Percentiles rank a stretch among this genome's conserved stretches.
Conservation (phyloP, 2,888 invertebrate genomes). For the Neoitamus cyanurus region DNA sequence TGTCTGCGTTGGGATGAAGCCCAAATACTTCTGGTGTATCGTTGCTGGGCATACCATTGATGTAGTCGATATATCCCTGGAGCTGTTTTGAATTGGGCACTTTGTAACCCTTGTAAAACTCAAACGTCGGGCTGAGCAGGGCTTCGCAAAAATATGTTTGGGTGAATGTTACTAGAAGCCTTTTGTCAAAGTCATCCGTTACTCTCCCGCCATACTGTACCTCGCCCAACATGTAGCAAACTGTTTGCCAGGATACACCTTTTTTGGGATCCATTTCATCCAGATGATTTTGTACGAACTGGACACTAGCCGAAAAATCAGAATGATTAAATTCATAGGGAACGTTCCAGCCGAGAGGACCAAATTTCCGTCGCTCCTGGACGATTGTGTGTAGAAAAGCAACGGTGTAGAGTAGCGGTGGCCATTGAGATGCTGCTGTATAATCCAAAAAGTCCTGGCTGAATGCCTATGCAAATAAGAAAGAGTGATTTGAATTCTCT, state of each 20-base stretch:
- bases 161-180: conserved; percentile 91
- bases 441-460: conserved; percentile 91
- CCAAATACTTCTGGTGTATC: conserved; percentile 97
- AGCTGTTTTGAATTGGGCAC: conserved; percentile 87
- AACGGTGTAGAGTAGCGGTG: conserved; percentile 90
- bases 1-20: conserved; percentile 95
- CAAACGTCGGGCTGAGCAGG: conserved; percentile 86
- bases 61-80: conserved; percentile 85
- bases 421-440: conserved; percentile 92
- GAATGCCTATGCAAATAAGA: conserved; percentile 58
- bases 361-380: conserved; percentile 95
- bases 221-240: conserved; percentile 97
- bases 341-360: conserved; percentile 96
- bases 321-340: conserved; percentile 96
- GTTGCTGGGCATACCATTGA: conserved; percentile 82
- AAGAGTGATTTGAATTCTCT: background rate
- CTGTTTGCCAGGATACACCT: conserved; percentile 96
- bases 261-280: conserved; percentile 98
- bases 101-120: conserved; percentile 93
- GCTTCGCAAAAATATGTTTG: conserved; percentile 96
- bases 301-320: conserved; percentile 94
- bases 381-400: conserved; percentile 96
- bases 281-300: conserved; percentile 95
- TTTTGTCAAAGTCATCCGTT: conserved; percentile 96
- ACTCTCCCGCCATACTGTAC: conserved; percentile 90